Evolutionary conservation across 2,113 vertebrate species (phyloP).

Genomic region (Phylloscopus trochilus): DNA sequence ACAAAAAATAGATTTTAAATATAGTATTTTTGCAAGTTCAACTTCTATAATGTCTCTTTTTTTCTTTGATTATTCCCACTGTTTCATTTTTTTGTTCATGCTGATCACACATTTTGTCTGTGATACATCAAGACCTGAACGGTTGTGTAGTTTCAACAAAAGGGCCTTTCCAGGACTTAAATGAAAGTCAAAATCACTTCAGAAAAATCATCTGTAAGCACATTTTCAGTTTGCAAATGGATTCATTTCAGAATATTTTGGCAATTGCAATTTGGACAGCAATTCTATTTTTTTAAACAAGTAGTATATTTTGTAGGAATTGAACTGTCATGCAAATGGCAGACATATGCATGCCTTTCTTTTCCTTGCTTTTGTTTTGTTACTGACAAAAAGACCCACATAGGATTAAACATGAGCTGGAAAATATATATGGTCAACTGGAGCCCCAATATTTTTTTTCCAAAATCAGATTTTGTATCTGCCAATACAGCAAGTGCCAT

Average conservation of each 20-base stretch:
- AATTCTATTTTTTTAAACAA: not conserved
- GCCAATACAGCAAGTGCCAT: not conserved
- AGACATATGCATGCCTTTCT: not conserved
- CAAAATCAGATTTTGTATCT: not conserved
- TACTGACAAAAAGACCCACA: not conserved
- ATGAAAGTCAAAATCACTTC: not conserved
- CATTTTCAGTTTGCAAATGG: not conserved
- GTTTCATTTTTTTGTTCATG: not conserved
- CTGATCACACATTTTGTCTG: not conserved
- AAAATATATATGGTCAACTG: not conserved
- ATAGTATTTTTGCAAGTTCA: not conserved
- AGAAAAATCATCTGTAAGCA: not conserved
- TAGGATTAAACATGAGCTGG: not conserved
- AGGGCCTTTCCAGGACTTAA: not conserved
- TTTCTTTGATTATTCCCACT: not conserved
- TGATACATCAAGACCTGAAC: not conserved
- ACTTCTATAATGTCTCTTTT: not conserved
- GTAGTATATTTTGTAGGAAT: not conserved
- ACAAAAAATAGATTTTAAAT: not conserved
- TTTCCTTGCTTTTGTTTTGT: not conserved
- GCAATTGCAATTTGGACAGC: not conserved
- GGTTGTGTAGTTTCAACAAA: not conserved
- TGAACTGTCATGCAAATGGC: not conserved
- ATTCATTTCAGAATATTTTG: conserved; percentile 13
- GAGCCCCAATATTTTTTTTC: not conserved